Percentiles rank a stretch among this genome's conserved stretches.
Evolutionary conservation across 2,113 vertebrate genomes (phyloP).

Genomic region (Menura novaehollandiae): DNA sequence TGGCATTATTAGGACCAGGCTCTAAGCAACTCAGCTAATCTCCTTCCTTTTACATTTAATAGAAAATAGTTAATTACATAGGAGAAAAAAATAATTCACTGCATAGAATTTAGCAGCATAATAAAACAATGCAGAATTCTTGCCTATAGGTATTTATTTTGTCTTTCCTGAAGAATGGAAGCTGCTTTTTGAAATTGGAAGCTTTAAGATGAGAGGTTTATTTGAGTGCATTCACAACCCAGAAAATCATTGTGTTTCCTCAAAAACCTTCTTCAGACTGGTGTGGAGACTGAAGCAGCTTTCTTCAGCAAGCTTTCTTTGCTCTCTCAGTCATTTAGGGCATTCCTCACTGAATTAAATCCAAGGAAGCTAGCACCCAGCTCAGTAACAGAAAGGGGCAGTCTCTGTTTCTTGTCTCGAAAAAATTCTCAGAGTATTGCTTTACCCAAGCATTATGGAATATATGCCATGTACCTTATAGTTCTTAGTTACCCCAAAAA

Average conservation of each 20-base stretch:
- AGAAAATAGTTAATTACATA: background rate
- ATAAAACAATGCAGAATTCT: background rate
- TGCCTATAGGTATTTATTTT: background rate
- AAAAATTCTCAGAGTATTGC: background rate
- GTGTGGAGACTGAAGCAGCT: background rate
- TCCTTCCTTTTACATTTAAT: background rate
- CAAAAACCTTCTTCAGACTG: background rate
- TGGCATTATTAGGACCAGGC: background rate
- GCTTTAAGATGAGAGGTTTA: background rate
- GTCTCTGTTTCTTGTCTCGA: background rate
- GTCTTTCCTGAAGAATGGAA: background rate
- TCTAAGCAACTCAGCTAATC: background rate
- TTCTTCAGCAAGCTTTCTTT: background rate
- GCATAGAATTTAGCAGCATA: background rate
- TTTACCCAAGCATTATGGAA: background rate
- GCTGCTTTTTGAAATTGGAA: background rate
- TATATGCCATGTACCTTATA: fast-evolving
- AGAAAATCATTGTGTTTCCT: background rate
- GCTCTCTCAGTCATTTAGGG: background rate
- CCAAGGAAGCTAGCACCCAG: background rate
- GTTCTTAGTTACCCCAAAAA: background rate
- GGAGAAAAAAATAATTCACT: background rate
- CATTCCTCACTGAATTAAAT: background rate
- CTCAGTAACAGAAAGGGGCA: background rate
- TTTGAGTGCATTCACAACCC: background rate